Percentiles rank a stretch among this genome's conserved stretches.
Conservation (phyloP, 2,888 invertebrate genomes). For the Orthonychiurus folsomi region DNA sequence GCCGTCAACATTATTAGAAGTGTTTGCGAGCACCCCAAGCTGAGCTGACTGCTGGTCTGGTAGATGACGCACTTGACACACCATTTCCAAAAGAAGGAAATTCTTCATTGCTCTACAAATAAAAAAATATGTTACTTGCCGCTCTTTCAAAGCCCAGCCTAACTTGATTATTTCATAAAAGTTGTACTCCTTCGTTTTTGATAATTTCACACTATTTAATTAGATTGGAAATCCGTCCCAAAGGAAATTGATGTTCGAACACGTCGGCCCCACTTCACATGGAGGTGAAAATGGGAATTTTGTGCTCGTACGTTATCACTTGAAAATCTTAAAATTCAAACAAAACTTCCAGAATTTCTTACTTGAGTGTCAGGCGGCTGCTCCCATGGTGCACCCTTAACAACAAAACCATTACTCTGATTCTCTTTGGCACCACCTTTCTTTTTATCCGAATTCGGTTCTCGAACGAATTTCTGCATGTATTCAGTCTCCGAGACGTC, state of each 20-base stretch:
- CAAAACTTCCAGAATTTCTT: no score
- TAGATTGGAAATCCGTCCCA: neutral
- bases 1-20: no score
- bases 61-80: constrained; percentile 16
- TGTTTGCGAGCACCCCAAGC: constrained; percentile 40
- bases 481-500: constrained; percentile 40
- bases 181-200: constrained; percentile 1
- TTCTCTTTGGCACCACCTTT: constrained; percentile 29
- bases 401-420: constrained; percentile 38
- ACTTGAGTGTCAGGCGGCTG: constrained; percentile 38
- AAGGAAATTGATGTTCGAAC: constrained; percentile 3
- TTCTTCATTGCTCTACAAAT: constrained; percentile 33
- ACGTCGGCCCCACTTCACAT: neutral
- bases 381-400: constrained; percentile 39
- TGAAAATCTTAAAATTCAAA: constrained; percentile 8
- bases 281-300: neutral
- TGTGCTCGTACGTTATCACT: neutral
- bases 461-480: constrained; percentile 37
- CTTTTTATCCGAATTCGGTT: constrained; percentile 22
- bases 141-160: no score
- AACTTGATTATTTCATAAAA: no score
- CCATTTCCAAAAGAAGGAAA: constrained; percentile 40
- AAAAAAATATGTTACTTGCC: no score
- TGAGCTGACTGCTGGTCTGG: constrained; percentile 32
- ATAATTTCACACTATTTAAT: neutral